Conservation (phyloP, 2,888 invertebrate species). For the Dorcus parallelipipedus region DNA sequence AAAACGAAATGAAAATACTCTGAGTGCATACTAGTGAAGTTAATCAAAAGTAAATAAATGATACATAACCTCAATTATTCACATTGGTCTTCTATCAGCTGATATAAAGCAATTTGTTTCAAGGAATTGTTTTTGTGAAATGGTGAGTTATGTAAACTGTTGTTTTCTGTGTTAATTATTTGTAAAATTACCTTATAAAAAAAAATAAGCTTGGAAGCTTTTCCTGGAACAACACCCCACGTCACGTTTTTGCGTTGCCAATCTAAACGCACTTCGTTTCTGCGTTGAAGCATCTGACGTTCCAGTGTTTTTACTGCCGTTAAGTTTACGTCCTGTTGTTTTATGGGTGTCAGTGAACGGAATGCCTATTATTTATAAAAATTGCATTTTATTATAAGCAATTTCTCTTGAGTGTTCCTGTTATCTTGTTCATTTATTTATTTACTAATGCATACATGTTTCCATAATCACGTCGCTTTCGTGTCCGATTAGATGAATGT, state of each 20-base stretch:
- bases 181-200: too few species aligned
- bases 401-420: not conserved
- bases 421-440: not conserved
- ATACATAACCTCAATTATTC: slow-evolving; percentile 42
- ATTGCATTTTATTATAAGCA: not conserved
- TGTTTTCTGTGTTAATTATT: too few species aligned
- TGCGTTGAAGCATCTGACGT: not conserved
- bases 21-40: too few species aligned
- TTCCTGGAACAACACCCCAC: slow-evolving; percentile 25
- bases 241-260: slow-evolving; percentile 22
- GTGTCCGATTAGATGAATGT: too few species aligned
- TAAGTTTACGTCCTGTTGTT: slow-evolving; percentile 30
- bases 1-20: too few species aligned
- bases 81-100: slow-evolving; percentile 31
- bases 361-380: slow-evolving; percentile 3
- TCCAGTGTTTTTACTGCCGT: slow-evolving; percentile 12
- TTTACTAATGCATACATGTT: too few species aligned
- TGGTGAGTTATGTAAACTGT: too few species aligned
- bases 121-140: too few species aligned
- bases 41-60: slow-evolving; percentile 45
- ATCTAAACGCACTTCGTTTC: not conserved
- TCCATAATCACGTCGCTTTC: too few species aligned
- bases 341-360: slow-evolving; percentile 34
- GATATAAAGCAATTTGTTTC: not conserved
- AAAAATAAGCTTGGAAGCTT: slow-evolving; percentile 3